These are phyloP conservation scores for Nemurella pictetii DNA, from an alignment of 2,888 invertebrate genomes.

Conservation along the genomic window DNA sequence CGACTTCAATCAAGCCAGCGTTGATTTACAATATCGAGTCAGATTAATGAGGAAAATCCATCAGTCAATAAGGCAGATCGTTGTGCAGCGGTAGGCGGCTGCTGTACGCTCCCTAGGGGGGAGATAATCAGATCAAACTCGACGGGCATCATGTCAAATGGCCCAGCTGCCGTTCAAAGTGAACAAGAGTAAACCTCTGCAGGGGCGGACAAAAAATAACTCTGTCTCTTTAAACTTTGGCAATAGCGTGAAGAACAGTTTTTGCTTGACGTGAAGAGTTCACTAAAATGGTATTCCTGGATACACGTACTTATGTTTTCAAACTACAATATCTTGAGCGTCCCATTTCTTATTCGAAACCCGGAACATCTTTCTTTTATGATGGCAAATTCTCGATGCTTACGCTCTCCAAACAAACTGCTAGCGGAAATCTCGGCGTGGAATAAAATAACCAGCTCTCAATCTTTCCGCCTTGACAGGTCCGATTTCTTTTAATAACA, in stretches of 20 bases:
- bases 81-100: not conserved
- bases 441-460: not conserved
- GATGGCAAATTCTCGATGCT: not conserved
- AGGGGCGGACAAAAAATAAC: not conserved
- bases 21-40: conserved; percentile 26
- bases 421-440: not conserved
- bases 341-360: not conserved
- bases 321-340: not conserved
- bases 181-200: not conserved
- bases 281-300: not conserved
- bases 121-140: not conserved
- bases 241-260: not conserved
- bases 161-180: not conserved
- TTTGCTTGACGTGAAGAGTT: not conserved
- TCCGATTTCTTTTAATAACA: conserved; percentile 14
- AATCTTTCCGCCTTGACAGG: not conserved
- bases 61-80: conserved; percentile 24
- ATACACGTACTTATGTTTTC: not conserved
- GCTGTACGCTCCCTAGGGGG: not conserved
- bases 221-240: not conserved
- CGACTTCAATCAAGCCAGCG: not conserved
- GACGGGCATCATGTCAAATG: not conserved
- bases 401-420: not conserved
- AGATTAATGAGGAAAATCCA: conserved; percentile 22
- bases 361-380: not conserved